Evolutionary conservation across 1,140 invertebrate genomes (phyloP).

Genomic region (Delia radicum): DNA sequence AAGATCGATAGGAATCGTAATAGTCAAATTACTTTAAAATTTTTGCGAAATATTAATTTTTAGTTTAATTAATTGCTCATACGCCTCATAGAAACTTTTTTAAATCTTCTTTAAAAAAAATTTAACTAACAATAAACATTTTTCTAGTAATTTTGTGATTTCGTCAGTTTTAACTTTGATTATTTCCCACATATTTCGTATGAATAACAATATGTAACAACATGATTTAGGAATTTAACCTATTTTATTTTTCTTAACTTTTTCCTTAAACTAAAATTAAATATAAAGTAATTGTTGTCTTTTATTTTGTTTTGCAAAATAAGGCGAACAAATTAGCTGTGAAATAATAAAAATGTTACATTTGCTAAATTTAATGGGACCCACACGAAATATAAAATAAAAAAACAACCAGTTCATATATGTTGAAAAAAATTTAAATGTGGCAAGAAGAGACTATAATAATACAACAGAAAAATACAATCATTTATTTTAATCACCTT

Average conservation of each 20-base stretch:
- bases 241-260: not conserved
- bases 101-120: no score
- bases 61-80: no score
- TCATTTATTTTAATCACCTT: not conserved
- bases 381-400: not conserved
- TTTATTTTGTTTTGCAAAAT: not conserved
- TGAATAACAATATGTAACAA: no score
- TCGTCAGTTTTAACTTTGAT: no score
- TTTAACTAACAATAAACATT: no score
- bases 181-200: no score
- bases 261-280: not conserved
- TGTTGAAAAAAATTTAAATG: not conserved
- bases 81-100: no score
- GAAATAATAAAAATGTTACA: not conserved
- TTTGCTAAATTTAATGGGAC: not conserved
- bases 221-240: not conserved
- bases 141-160: no score
- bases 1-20: no score
- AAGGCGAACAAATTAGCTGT: not conserved
- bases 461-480: no score
- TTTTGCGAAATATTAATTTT: no score
- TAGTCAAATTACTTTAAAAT: no score
- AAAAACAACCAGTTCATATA: not conserved
- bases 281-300: not conserved
- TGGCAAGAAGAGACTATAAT: not conserved